Percentiles rank a stretch among this genome's conserved stretches.
Evolutionary conservation across 1,140 invertebrate genomes (phyloP).

Genomic region (Chironomus striatipennis): DNA sequence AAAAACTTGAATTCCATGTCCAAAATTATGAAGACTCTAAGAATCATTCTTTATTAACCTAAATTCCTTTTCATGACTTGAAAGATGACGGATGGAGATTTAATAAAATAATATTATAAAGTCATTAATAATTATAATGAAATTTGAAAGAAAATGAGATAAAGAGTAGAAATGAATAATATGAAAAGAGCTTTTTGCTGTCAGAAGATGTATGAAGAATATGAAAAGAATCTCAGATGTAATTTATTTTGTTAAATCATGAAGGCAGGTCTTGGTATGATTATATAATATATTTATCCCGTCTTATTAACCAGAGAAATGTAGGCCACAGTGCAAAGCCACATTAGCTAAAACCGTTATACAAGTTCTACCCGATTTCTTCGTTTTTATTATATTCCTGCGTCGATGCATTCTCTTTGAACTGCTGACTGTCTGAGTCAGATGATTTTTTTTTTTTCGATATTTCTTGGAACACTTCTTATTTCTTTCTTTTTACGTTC

Average conservation of each 20-base stretch:
- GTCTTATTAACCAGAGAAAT: background rate
- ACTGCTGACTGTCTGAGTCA: too few species aligned
- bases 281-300: conserved; percentile 4
- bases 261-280: background rate
- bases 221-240: background rate
- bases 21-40: too few species aligned
- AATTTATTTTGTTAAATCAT: conserved; percentile 6
- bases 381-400: background rate
- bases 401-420: too few species aligned
- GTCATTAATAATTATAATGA: too few species aligned
- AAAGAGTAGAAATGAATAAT: background rate
- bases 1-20: too few species aligned
- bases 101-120: too few species aligned
- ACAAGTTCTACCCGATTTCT: background rate
- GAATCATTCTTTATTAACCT: too few species aligned
- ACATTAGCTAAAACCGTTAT: conserved; percentile 1
- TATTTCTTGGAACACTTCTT: too few species aligned
- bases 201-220: background rate
- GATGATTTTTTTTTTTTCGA: too few species aligned
- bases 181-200: background rate
- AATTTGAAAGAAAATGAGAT: background rate
- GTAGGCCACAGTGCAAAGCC: background rate
- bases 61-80: too few species aligned
- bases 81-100: too few species aligned
- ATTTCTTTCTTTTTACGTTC: too few species aligned